Evolutionary conservation across 2,113 vertebrate species (phyloP).

Genomic region (Eupsittula cactorum): DNA sequence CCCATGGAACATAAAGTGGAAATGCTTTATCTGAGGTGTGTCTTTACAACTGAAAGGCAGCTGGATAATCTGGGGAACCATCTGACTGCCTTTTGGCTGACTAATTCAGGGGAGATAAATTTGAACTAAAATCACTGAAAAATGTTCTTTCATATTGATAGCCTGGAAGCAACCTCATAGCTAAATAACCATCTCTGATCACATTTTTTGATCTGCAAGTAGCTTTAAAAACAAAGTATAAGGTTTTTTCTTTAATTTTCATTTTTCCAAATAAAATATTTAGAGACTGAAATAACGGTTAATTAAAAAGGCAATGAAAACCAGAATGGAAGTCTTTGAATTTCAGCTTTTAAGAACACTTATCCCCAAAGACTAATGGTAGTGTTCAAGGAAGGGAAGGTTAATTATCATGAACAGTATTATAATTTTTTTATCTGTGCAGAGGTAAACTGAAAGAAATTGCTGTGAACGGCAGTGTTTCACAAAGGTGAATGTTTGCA

Average conservation of each 20-base stretch:
- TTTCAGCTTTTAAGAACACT: neutral
- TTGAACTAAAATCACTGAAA: neutral
- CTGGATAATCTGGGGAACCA: neutral
- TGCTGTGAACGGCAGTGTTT: neutral
- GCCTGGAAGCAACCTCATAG: neutral
- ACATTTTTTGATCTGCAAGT: neutral
- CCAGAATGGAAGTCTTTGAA: neutral
- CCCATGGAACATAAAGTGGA: neutral
- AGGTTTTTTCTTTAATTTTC: fast-evolving
- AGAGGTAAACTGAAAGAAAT: neutral
- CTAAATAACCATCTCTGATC: neutral
- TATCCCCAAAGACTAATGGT: neutral
- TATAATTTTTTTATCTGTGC: neutral
- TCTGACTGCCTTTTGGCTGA: neutral
- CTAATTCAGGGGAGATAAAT: neutral
- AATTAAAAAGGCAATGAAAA: neutral
- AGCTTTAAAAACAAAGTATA: neutral
- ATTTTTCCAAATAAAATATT: neutral
- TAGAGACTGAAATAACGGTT: neutral
- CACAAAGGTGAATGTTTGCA: neutral
- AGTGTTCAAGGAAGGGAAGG: neutral
- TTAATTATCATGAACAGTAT: neutral
- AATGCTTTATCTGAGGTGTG: neutral
- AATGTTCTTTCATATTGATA: neutral
- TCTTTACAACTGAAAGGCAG: neutral